Evolutionary conservation across 2,797 vertebrate genomes (phyloP).

Genomic region (Sebastes oblongus): DNA sequence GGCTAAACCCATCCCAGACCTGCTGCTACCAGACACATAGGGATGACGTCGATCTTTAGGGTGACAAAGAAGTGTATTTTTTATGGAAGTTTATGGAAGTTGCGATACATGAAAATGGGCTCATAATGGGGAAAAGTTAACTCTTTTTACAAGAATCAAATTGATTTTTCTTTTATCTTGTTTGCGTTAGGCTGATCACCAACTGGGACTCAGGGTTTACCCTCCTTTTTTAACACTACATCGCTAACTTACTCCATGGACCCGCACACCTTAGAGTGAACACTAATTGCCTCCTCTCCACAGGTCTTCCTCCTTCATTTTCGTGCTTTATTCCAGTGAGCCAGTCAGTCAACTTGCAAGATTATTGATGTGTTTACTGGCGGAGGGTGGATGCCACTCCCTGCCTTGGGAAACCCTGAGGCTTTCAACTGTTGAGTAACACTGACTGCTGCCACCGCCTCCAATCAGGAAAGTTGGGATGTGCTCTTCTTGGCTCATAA

Average conservation of each 20-base stretch:
- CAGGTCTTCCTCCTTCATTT: constrained; percentile 49
- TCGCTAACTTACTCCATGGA: constrained; percentile 34
- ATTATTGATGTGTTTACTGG: constrained; percentile 74
- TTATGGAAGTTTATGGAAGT: background rate
- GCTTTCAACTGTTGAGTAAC: constrained; percentile 69
- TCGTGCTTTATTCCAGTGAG: constrained; percentile 45
- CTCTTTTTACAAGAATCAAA: background rate
- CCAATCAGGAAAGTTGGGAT: constrained; percentile 42
- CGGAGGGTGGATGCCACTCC: constrained; percentile 47
- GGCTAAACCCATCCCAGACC: background rate
- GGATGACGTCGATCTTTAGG: background rate
- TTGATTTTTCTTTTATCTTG: background rate
- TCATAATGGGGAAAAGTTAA: background rate
- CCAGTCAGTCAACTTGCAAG: constrained; percentile 61
- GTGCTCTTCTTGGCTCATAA: constrained; percentile 35
- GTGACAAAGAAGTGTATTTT: background rate
- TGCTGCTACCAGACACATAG: background rate
- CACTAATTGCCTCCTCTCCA: constrained; percentile 61
- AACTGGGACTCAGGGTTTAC: background rate
- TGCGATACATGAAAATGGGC: background rate
- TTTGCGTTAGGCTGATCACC: constrained; percentile 19
- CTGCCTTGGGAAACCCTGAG: constrained; percentile 66
- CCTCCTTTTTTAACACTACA: constrained; percentile 12
- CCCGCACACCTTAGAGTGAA: constrained; percentile 17
- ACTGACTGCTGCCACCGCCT: constrained; percentile 41